Conservation (phyloP, 2,113 vertebrate species). For the Tonatia bakeri region DNA sequence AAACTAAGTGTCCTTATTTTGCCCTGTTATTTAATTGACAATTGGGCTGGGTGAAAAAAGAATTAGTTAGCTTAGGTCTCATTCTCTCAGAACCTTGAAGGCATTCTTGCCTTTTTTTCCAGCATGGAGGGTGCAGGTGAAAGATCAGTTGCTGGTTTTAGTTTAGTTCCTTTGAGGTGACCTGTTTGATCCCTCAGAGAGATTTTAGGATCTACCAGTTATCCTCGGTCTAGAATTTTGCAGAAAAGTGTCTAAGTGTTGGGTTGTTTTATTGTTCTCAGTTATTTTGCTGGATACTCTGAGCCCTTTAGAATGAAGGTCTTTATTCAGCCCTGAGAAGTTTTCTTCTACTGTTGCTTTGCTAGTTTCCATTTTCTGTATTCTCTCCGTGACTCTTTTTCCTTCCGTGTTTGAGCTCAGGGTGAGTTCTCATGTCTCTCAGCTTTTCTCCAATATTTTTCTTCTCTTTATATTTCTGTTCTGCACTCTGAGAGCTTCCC, state of each 20-base stretch:
- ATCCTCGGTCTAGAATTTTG: background rate
- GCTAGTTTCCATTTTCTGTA: background rate
- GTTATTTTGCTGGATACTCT: background rate
- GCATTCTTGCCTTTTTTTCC: background rate
- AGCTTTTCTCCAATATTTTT: background rate
- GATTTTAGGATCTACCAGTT: background rate
- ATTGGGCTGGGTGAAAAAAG: background rate
- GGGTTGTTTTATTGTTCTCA: background rate
- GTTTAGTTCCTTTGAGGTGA: background rate
- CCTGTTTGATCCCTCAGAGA: background rate
- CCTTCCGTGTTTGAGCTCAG: background rate
- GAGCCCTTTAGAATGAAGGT: background rate
- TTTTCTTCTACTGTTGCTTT: background rate
- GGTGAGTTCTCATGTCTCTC: background rate
- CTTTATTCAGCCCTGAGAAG: background rate
- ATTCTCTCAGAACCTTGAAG: background rate
- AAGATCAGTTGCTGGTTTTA: background rate
- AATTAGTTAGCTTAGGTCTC: background rate
- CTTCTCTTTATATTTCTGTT: background rate
- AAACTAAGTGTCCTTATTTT: background rate
- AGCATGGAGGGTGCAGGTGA: background rate
- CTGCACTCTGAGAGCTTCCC: background rate
- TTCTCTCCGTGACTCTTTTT: background rate
- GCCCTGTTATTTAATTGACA: background rate
- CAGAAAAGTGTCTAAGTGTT: background rate